Evolutionary conservation across 1,140 invertebrate species (phyloP).

Genomic region (Conus ventricosus): DNA sequence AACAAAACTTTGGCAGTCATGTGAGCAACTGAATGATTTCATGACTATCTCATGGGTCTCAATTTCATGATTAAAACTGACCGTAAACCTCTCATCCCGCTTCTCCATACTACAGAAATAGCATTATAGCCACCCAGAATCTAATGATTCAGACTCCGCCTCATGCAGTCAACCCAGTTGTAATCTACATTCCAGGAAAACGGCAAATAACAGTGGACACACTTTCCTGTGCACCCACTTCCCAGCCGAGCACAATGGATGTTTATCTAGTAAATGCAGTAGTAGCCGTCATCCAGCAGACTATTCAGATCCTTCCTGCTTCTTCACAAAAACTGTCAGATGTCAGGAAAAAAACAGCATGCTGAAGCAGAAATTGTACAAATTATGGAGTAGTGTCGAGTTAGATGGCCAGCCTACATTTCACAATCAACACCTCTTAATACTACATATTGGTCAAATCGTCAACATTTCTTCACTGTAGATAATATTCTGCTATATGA

Average conservation of each 20-base stretch:
- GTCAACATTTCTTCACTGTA: background rate
- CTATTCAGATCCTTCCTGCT: slow-evolving; percentile 11
- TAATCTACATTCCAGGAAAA: slow-evolving; percentile 48
- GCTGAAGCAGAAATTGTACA: background rate
- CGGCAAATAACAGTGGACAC: slow-evolving; percentile 44
- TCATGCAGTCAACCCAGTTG: slow-evolving; percentile 38
- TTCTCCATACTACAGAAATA: slow-evolving; percentile 45
- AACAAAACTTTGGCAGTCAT: slow-evolving; percentile 77
- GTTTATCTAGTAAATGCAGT: background rate
- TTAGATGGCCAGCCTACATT: background rate
- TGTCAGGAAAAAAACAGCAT: background rate
- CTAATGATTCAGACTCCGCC: slow-evolving; percentile 45
- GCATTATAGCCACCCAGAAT: slow-evolving; percentile 36
- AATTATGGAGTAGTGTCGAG: background rate
- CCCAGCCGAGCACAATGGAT: background rate
- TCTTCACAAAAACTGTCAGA: background rate
- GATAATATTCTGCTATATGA: background rate
- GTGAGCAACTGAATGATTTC: slow-evolving; percentile 76
- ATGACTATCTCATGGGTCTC: slow-evolving; percentile 74
- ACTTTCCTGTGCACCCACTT: slow-evolving; percentile 38
- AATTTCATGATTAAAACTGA: slow-evolving; percentile 63
- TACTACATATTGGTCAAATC: slow-evolving; percentile 18
- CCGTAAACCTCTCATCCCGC: slow-evolving; percentile 67
- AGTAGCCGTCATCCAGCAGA: background rate
- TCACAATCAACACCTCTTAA: background rate